Evolutionary conservation across 23 tunicate genomes (phyloP).

Genomic region (Halocynthia aurantium): DNA sequence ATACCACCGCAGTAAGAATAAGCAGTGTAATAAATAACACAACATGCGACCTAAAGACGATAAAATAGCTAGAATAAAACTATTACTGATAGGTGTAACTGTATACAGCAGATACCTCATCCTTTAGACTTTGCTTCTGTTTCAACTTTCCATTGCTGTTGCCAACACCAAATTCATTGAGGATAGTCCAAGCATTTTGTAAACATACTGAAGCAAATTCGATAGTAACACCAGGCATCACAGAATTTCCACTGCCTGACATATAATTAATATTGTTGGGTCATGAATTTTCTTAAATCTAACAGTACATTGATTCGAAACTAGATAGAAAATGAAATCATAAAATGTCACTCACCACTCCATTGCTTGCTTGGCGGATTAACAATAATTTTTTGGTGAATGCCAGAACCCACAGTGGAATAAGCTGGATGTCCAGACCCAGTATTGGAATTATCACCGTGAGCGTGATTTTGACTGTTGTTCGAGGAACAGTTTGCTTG

Average conservation of each 20-base stretch:
- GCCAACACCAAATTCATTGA: slow-evolving; percentile 21
- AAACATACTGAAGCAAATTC: slow-evolving; percentile 79
- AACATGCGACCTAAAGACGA: too few relatives aligned
- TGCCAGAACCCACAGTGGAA: slow-evolving; percentile 36
- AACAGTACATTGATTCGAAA: not conserved
- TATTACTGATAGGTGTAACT: too few relatives aligned
- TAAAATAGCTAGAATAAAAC: too few relatives aligned
- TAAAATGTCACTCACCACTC: slow-evolving; percentile 11
- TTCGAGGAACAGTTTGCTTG: slow-evolving; percentile 27
- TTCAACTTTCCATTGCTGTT: too few relatives aligned
- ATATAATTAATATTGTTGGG: not conserved
- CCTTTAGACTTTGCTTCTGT: too few relatives aligned
- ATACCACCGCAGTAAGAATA: too few relatives aligned
- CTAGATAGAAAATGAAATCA: not conserved
- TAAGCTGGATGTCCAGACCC: slow-evolving; percentile 3
- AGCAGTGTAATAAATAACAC: too few relatives aligned
- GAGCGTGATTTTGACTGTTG: slow-evolving; percentile 4
- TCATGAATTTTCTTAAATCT: not conserved
- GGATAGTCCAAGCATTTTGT: slow-evolving; percentile 49
- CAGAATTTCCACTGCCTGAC: slow-evolving; percentile 16
- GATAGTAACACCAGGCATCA: slow-evolving; percentile 47
- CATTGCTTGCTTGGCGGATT: slow-evolving; percentile 7
- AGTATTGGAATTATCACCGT: not conserved
- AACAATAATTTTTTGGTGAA: slow-evolving; percentile 46
- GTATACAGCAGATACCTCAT: too few relatives aligned